A percentile compares a stretch with the other conserved stretches of the same genome.
Conservation (phyloP, 2,113 vertebrate species). For the Ophiodon elongatus region DNA sequence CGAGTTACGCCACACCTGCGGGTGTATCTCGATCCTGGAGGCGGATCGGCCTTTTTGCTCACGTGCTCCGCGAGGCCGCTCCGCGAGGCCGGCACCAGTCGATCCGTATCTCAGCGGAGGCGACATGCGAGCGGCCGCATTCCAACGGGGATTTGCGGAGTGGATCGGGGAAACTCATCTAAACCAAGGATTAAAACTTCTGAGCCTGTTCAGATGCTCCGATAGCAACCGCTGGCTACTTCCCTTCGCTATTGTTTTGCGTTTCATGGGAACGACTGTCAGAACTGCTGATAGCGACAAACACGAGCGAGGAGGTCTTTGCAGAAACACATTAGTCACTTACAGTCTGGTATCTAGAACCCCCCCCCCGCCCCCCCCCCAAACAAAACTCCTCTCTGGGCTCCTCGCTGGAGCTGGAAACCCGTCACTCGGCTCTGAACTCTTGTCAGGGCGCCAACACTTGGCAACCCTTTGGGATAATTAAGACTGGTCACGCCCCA, state of each 20-base stretch:
- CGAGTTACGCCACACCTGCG: constrained; percentile 23
- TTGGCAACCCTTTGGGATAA: constrained; percentile 69
- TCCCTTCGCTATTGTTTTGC: neutral
- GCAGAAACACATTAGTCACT: constrained; percentile 23
- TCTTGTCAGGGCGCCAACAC: constrained; percentile 50
- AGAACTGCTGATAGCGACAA: constrained; percentile 1
- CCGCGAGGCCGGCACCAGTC: constrained; percentile 25
- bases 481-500: constrained; percentile 66
- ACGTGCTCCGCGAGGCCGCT: neutral
- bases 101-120: constrained; percentile 43
- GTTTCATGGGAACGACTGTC: constrained; percentile 36
- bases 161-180: constrained; percentile 58
- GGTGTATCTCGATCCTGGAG: constrained; percentile 10
- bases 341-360: neutral
- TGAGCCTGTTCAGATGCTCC: constrained; percentile 55
- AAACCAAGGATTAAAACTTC: constrained; percentile 66
- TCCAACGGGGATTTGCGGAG: constrained; percentile 68
- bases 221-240: constrained; percentile 33
- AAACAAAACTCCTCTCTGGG: neutral
- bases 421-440: constrained; percentile 31
- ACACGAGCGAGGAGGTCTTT: neutral
- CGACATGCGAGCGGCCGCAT: constrained; percentile 39
- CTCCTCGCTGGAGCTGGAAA: constrained; percentile 33
- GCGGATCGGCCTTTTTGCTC: constrained; percentile 46
- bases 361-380: neutral